These are phyloP conservation scores for Cryptoblepharus egeriae DNA, from an alignment of 2,797 vertebrate genomes.

Conservation along the genomic window DNA sequence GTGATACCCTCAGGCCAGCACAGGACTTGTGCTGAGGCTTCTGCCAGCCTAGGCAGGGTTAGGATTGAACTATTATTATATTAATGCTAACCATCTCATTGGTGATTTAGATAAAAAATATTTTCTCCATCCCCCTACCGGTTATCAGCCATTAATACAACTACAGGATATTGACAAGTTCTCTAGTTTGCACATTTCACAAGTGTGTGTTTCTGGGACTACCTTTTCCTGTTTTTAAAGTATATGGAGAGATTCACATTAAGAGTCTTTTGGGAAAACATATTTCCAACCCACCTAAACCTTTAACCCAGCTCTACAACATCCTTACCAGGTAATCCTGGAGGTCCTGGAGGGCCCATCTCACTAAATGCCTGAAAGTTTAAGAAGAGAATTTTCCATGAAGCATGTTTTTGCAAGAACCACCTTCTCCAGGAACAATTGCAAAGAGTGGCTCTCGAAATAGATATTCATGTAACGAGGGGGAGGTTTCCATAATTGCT, in stretches of 20 bases:
- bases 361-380: slow-evolving; percentile 72
- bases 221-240: background rate
- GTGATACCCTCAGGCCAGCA: no score
- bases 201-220: background rate
- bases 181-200: background rate
- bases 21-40: no score
- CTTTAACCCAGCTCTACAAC: background rate
- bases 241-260: background rate
- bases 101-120: background rate
- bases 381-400: background rate
- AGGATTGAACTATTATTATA: no score
- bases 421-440: no score
- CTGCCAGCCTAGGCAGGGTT: no score
- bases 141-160: background rate
- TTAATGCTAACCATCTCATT: background rate
- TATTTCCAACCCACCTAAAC: background rate
- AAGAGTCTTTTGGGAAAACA: background rate
- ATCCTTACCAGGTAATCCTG: slow-evolving; percentile 72
- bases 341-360: slow-evolving; percentile 46
- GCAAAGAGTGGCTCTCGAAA: no score
- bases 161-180: background rate
- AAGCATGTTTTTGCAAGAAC: background rate
- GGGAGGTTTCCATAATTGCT: no score
- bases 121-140: background rate
- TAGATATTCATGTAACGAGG: no score